phyloP scores from a whole-genome alignment of 2,888 invertebrate species.

The Unio pictorum region DNA sequence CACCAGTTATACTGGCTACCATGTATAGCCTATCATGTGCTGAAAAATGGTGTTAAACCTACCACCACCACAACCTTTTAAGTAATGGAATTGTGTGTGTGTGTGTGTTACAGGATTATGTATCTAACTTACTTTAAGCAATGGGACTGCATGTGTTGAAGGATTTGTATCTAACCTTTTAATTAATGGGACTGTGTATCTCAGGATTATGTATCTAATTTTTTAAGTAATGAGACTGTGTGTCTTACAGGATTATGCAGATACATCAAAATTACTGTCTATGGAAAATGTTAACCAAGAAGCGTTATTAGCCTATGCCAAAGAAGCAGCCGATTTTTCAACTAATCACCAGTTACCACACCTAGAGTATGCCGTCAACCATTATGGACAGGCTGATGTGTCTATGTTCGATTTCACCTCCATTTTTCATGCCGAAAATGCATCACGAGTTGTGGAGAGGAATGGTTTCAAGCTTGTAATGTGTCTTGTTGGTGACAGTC shows the following conservation, averaged over 20 bases:
- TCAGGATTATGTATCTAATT: too few relatives aligned
- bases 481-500: conserved; percentile 94
- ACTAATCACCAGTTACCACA: conserved; percentile 67
- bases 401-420: conserved; percentile 99
- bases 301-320: conserved; percentile 90
- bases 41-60: too few relatives aligned
- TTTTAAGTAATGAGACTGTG: not conserved
- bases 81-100: too few relatives aligned
- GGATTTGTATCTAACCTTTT: too few relatives aligned
- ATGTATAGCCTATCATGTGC: too few relatives aligned
- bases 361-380: conserved; percentile 96
- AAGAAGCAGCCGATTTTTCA: conserved; percentile 89
- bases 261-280: conserved; percentile 89
- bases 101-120: too few relatives aligned
- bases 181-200: too few relatives aligned
- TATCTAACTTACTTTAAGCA: too few relatives aligned
- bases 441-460: conserved; percentile 85
- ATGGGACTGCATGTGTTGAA: too few relatives aligned
- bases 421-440: conserved; percentile 97
- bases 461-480: conserved; percentile 87
- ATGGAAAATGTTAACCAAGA: conserved; percentile 92
- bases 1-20: too few relatives aligned
- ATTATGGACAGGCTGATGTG: conserved; percentile 97
- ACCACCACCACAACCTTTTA: too few relatives aligned
- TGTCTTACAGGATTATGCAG: conserved; percentile 84